A percentile compares a stretch with the other conserved stretches of the same genome.
phyloP scores from a whole-genome alignment of 2,888 invertebrate genomes.

The Cyclophora punctaria region DNA sequence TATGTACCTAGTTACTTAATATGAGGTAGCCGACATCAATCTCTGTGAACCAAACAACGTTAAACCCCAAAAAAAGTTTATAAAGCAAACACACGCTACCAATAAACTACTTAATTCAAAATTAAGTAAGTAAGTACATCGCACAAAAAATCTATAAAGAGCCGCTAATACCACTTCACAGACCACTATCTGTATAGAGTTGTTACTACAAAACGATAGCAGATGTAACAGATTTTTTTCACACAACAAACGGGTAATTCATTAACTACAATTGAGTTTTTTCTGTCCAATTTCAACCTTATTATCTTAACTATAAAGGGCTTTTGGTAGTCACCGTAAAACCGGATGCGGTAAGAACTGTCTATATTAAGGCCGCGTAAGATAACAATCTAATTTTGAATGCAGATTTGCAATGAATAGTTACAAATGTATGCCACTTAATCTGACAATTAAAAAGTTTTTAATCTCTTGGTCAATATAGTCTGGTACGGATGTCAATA shows the following conservation, averaged over 20 bases:
- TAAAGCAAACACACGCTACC: conserved; percentile 7
- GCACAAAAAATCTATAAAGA: conserved; percentile 1
- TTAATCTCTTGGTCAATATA: conserved; percentile 3
- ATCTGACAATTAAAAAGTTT: conserved; percentile 6
- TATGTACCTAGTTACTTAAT: too few species aligned
- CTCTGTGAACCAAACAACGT: too few species aligned
- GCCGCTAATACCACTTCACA: conserved; percentile 14
- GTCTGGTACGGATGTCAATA: conserved; percentile 9
- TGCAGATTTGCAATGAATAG: conserved; percentile 41
- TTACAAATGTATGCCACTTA: conserved; percentile 1
- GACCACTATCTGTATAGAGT: conserved; percentile 15
- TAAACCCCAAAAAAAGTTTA: not conserved
- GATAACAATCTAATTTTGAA: conserved; percentile 65
- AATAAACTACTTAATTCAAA: not conserved
- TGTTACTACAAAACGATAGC: conserved; percentile 25
- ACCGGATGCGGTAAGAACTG: conserved; percentile 39
- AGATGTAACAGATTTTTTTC: conserved; percentile 1
- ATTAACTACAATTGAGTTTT: conserved; percentile 19
- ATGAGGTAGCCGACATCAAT: too few species aligned
- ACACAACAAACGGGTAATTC: conserved; percentile 12
- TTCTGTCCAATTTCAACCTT: too few species aligned
- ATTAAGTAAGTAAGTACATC: not conserved
- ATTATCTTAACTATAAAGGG: too few species aligned
- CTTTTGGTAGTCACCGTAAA: conserved; percentile 1
- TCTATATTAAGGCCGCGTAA: conserved; percentile 16